Evolutionary conservation across 2,888 invertebrate species (phyloP), one percentile per base, ranked within the genome.

Genomic region (Entomobrya multifasciata): DNA sequence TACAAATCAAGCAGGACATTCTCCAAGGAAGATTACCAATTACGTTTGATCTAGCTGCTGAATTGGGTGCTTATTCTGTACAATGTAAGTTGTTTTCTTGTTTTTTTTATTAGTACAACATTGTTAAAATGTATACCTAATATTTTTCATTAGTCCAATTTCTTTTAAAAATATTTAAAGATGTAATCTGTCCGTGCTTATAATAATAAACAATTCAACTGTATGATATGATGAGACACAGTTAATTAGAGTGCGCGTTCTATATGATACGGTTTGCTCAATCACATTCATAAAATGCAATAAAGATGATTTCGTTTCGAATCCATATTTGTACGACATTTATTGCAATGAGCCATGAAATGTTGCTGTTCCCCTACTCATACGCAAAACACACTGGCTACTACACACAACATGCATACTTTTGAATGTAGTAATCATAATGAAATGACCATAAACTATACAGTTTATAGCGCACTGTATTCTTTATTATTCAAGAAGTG

Each of bases 1-100:
- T 99, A 92, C 98, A 99, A 95, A 95, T 98, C 92, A 98, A 98
- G 93, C 97, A 98, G 94, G 98, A 99, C 93, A 96, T 99, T 91
- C 94, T 98, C 79, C 98, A 98, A 93, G 98, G 98, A 88, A 95
- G 98, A 90, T 94, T 99, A 91, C 97, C 98, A 8, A 96, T 98
- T 86, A 95, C 96, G 89, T 97, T 97, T 93, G 98, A 98, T 92
- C 94, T 98, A 91, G 96, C 97, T 30, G 96, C 97, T 5, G 98
- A 98, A 92, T 94, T 98, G 86, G 97, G 97, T 81, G 97, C 98
- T 15, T 97, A 95, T 93, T 96, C 98, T 88, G 95, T 99, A 78
- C 98, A 99, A 94, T 98, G 98, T 98, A 94, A 97, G 97, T 95
- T 91, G 25, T 65, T n/a, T n/a, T n/a, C n/a, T n/a, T n/a, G n/a